Conservation (phyloP, 2,888 invertebrate species). For the Scaptodrosophila latifasciaeformis region DNA sequence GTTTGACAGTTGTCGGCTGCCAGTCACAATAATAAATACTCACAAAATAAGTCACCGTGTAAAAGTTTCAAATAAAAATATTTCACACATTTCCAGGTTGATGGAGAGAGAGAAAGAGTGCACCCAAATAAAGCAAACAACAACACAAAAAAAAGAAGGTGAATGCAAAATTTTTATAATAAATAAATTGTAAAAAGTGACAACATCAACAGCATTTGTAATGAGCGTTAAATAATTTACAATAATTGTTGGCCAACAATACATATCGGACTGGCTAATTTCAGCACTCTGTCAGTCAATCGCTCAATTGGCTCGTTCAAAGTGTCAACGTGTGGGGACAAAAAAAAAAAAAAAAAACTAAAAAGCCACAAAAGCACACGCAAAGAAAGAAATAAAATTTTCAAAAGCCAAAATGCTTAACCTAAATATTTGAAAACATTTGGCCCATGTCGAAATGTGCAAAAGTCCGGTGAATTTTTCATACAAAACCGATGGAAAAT, state of each 20-base stretch:
- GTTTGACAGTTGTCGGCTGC: slow-evolving; percentile 42
- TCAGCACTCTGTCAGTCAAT: slow-evolving; percentile 19
- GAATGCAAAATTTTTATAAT: neutral
- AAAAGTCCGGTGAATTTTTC: too few relatives aligned
- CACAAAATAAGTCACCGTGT: too few relatives aligned
- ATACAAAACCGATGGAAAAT: too few relatives aligned
- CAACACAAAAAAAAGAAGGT: neutral
- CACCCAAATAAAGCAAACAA: too few relatives aligned
- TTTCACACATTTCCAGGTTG: too few relatives aligned
- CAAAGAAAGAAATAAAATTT: too few relatives aligned
- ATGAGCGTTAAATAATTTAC: neutral
- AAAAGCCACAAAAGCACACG: neutral
- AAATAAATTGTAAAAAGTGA: neutral
- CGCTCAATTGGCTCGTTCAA: slow-evolving; percentile 23
- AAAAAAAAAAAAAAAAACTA: slow-evolving; percentile 3
- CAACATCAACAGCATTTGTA: neutral
- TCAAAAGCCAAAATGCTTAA: slow-evolving; percentile 33
- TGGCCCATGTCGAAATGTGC: neutral
- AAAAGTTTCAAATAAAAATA: slow-evolving; percentile 25
- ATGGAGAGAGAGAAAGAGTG: too few relatives aligned
- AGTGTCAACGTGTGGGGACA: slow-evolving; percentile 30
- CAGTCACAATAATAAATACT: slow-evolving; percentile 20
- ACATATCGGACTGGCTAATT: slow-evolving; percentile 15
- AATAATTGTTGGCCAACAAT: too few relatives aligned
- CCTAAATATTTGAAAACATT: slow-evolving; percentile 37